Percentiles rank a stretch among this genome's conserved stretches.
Conservation (phyloP, 2,888 invertebrate genomes). For the Ferrisia virgata region DNA sequence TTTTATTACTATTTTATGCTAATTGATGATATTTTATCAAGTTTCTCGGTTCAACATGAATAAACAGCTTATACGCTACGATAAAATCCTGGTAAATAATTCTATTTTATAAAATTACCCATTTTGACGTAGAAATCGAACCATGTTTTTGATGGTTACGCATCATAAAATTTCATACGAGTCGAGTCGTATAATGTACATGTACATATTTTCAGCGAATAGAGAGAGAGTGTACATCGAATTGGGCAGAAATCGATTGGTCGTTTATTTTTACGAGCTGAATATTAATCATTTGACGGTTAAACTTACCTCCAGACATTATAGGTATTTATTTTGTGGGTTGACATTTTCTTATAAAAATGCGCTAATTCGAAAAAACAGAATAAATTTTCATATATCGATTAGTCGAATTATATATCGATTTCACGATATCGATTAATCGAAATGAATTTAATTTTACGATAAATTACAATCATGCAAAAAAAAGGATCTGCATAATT, state of each 20-base stretch:
- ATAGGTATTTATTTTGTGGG: too few relatives aligned
- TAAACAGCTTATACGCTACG: neutral
- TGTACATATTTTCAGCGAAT: neutral
- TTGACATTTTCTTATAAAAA: too few relatives aligned
- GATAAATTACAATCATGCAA: too few relatives aligned
- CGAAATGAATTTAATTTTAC: too few relatives aligned
- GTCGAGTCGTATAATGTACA: too few relatives aligned
- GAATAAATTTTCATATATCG: too few relatives aligned
- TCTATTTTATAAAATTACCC: neutral
- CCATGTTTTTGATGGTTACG: neutral
- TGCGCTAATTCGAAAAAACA: too few relatives aligned
- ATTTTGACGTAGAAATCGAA: neutral
- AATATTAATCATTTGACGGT: too few relatives aligned
- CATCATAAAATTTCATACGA: neutral
- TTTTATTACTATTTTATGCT: constrained; percentile 4
- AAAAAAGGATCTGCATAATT: too few relatives aligned
- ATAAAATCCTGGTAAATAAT: neutral
- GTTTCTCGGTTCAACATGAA: neutral
- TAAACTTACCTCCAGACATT: too few relatives aligned
- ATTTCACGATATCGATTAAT: too few relatives aligned
- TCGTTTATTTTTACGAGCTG: neutral
- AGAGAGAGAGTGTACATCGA: neutral
- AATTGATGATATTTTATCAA: constrained; percentile 5
- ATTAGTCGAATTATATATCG: too few relatives aligned
- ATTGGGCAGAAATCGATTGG: neutral